Base-by-base conservation (phyloP, 2,113 vertebrate species). In the Drymodes brunneopygia region DNA sequence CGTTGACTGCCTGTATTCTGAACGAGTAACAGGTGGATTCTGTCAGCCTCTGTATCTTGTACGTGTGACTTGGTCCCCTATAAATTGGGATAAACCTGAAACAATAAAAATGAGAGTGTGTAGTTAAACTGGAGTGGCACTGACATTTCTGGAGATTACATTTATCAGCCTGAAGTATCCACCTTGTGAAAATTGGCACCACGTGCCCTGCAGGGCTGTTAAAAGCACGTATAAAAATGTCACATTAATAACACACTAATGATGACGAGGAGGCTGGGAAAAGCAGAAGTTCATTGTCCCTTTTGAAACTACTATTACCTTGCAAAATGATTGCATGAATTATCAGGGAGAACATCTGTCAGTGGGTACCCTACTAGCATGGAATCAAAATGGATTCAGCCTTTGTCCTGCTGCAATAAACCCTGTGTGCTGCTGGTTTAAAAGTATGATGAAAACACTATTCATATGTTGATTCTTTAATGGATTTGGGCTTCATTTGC, bases 51-150 rank as follows among this genome's bases (percentile, higher is more conserved):
- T 99, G 99, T 65, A 99, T 98, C 97, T 99, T 99, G 97, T 99
- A 99, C 8, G 99, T 99, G 96, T 99, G 99, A 97, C 99, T 99
- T 81, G 99, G 99, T 60, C 99, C 99, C 73, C 98, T 98, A 82
- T 99, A 99, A 97, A 99, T 99, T 0, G 98, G 98, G 95, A 99
- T 98, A 94, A 99, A 99, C 98, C 99, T 99, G 97, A 48, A 84
- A 85, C 31, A 57, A 90, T 2, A 29, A 35, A 50, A 89, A 48
- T 2, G 17, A 84, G 70, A 61, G 16, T 1, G 6, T 17, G n/a
- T 4, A 7, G 35, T 92, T 80, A 82, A 20, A 23, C 22, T 12
- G 78, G 36, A 47, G 36, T 1, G 3, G 44, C 45, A 81, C 14
- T 23, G 67, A 53, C 40, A 15, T 16, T 73, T 27, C 60, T 65